Evolutionary conservation across 2,113 vertebrate species (phyloP), one percentile per base, ranked within the genome.

Genomic region (Silurus asotus): DNA sequence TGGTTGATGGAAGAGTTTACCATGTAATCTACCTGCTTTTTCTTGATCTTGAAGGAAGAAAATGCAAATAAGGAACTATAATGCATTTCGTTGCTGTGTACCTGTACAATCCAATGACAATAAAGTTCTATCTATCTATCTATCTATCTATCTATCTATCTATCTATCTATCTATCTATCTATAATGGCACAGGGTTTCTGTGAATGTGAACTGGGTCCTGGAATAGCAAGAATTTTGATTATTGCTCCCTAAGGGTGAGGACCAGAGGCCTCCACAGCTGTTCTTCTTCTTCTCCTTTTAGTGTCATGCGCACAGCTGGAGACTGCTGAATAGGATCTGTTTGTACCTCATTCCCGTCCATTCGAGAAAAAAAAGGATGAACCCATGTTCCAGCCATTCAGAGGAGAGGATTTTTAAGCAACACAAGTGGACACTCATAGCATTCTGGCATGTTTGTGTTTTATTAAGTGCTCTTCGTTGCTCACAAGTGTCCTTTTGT

Each of bases 221-320:
- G 59, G 51, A 76, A 81, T 85, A 72, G 28, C 69, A 82, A 25
- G 74, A 48, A 86, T 61, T 48, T 11, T 0, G 37, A 74, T 17
- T 53, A 48, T 77, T 59, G 23, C 49, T 77, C 20, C 51, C 49
- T 53, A 59, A 85, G 70, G 70, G 28, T 6, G 53, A 65, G 56
- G n/a, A 28, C 59, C 69, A 77, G 28, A 76, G 20, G 67, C 74
- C 75, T 86, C 23, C 19, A 74, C 72, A 83, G 86, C 79, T 85
- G 76, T 85, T 89, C 61, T 59, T 85, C 61, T 59, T 85, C 49
- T 62, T 87, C 69, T 65, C 55, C 48, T 87, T 79, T 87, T 82
- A 72, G 82, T 82, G 72, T 89, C 88, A 85, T 79, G 75, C 74
- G 20, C 81, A 87, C 83, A 83, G 83, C 83, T 87, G 83, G 49